phyloP scores from a whole-genome alignment of 2,113 vertebrate genomes.

The Anhinga rufa region DNA sequence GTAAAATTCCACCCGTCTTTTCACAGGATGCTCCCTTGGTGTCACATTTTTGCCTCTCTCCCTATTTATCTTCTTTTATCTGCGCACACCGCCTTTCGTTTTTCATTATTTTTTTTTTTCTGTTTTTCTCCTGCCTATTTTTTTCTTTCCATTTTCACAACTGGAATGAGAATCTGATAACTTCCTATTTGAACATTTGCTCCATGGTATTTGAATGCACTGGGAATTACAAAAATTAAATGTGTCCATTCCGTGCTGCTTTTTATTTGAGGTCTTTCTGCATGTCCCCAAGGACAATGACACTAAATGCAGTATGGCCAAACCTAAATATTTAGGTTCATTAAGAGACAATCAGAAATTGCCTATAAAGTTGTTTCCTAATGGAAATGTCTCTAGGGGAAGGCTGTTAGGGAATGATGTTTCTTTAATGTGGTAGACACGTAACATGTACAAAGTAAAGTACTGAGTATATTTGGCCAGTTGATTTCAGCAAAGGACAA shows the following conservation, averaged over 20 bases:
- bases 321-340: neutral
- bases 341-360: neutral
- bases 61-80: neutral
- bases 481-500: neutral
- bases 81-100: neutral
- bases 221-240: neutral
- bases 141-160: neutral
- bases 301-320: neutral
- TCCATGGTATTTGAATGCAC: neutral
- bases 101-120: neutral
- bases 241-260: neutral
- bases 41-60: neutral
- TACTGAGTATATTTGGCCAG: neutral
- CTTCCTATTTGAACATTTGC: neutral
- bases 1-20: neutral
- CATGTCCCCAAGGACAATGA: neutral
- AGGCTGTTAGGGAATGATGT: neutral
- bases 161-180: neutral
- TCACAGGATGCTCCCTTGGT: neutral
- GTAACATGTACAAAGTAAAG: neutral
- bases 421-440: neutral
- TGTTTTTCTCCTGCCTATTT: neutral
- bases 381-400: neutral
- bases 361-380: neutral
- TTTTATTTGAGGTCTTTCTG: neutral